A percentile compares a stretch with the other conserved stretches of the same genome.
phyloP scores from a whole-genome alignment of 2,888 invertebrate species.

The Ectobius pallidus region DNA sequence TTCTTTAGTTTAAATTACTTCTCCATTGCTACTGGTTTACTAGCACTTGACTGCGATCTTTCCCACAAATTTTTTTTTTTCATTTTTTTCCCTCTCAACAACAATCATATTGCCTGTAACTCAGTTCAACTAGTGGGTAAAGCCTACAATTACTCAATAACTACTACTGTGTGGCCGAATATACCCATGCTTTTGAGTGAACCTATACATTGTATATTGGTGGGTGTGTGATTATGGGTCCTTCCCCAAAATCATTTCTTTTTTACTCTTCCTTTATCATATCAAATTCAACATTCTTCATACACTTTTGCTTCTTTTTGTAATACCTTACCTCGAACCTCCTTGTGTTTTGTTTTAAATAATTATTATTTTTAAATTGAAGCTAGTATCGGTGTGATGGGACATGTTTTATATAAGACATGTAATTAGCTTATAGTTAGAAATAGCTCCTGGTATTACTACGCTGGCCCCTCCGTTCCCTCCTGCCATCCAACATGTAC shows the following conservation, averaged over 20 bases:
- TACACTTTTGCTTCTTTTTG: not conserved
- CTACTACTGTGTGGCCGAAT: too few species aligned
- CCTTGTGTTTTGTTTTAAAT: constrained; percentile 36
- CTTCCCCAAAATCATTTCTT: constrained; percentile 6
- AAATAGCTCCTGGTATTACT: constrained; percentile 39
- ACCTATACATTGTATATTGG: not conserved
- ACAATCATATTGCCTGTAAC: too few species aligned
- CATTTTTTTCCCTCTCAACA: too few species aligned
- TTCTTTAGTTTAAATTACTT: too few species aligned
- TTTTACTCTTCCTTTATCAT: constrained; percentile 16
- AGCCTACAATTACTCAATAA: too few species aligned
- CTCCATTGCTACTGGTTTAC: too few species aligned
- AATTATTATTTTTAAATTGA: constrained; percentile 41
- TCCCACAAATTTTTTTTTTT: too few species aligned
- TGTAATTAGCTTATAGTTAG: constrained; percentile 37
- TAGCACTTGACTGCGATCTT: too few species aligned
- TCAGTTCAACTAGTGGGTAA: too few species aligned
- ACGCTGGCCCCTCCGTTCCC: constrained; percentile 20
- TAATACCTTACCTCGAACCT: not conserved
- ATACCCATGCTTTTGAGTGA: too few species aligned
- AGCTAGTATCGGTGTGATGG: constrained; percentile 38
- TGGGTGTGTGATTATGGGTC: constrained; percentile 10
- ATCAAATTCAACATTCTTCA: constrained; percentile 27
- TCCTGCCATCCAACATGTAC: not conserved
- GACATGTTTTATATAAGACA: constrained; percentile 29